Base-by-base conservation (phyloP, 2,113 vertebrate genomes). In the Hippocampus barbouri region DNA sequence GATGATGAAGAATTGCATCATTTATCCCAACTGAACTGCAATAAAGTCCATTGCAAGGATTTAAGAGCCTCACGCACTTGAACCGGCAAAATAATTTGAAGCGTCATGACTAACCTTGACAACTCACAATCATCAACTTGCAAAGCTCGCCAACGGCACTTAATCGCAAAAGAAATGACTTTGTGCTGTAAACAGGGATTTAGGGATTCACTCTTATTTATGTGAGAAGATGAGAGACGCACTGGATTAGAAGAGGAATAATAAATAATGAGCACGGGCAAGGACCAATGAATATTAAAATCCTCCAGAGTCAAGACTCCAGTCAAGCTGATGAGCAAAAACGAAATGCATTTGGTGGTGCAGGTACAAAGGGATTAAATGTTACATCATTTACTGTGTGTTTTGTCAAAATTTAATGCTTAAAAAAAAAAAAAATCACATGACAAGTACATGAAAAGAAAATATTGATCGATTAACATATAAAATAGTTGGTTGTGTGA, bases 191-290 rank as follows among this genome's bases (percentile, higher is more conserved):
- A 90, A 89, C 80, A 84, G 78, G 87, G 87, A 90, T 89, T 90
- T 83, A 70, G 64, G 84, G 89, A 92, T 91, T 90, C 91, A 80
- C 84, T 80, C 67, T 77, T 80, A 73, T 90, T 91, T 87, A 87
- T 88, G 86, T 90, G 84, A 85, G 85, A 87, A 87, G 86, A 88
- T 90, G 89, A 88, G 90, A 89, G 77, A 81, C 74, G 61, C 79
- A 68, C 78, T 74, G 87, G 89, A 88, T 90, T 89, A 91, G 80
- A 84, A 77, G 81, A 81, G 73, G 74, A 81, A 84, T 82, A 78
- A 90, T 89, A 91, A 88, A 89, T 90, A 82, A 86, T 76, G 84
- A 80, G 80, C 79, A 83, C 85, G 82, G 83, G 90, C 85, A 91
- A 90, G 89, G 78, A 89, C 72, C 77, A 86, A 88, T 86, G 86